Evolutionary conservation across 2,113 vertebrate genomes (phyloP).

Genomic region (Isurus oxyrinchus): DNA sequence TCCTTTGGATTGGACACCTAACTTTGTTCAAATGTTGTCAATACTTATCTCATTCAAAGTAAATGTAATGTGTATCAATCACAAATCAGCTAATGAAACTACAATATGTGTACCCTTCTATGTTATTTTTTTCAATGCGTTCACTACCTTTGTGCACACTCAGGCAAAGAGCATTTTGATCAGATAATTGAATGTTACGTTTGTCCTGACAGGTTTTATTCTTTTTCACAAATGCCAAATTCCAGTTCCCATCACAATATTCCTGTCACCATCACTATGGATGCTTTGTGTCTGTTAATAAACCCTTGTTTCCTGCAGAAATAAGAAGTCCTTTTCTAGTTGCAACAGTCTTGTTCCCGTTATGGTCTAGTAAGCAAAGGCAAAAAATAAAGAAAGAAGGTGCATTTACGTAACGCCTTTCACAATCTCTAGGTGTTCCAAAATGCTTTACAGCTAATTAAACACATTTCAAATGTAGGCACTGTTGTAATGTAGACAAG

Average conservation of each 20-base stretch:
- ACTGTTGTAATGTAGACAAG: background rate
- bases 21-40: background rate
- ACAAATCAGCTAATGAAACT: background rate
- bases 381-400: background rate
- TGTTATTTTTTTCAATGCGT: background rate
- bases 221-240: conserved; percentile 14
- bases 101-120: background rate
- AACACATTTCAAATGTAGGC: background rate
- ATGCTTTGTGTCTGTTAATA: background rate
- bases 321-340: background rate
- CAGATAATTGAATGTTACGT: conserved; percentile 28
- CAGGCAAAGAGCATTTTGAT: conserved; percentile 5
- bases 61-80: conserved; percentile 16
- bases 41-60: no score
- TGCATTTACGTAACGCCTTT: background rate
- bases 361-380: background rate
- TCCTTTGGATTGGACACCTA: background rate
- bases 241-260: background rate
- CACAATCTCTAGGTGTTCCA: background rate
- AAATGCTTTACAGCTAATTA: background rate
- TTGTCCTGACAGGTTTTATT: conserved; percentile 22
- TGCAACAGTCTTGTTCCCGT: background rate
- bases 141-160: background rate
- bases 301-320: background rate
- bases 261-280: background rate